Percentiles rank a stretch among this genome's conserved stretches.
Evolutionary conservation across 2,888 invertebrate genomes (phyloP).

Genomic region (Sarcophaga caerulescens): DNA sequence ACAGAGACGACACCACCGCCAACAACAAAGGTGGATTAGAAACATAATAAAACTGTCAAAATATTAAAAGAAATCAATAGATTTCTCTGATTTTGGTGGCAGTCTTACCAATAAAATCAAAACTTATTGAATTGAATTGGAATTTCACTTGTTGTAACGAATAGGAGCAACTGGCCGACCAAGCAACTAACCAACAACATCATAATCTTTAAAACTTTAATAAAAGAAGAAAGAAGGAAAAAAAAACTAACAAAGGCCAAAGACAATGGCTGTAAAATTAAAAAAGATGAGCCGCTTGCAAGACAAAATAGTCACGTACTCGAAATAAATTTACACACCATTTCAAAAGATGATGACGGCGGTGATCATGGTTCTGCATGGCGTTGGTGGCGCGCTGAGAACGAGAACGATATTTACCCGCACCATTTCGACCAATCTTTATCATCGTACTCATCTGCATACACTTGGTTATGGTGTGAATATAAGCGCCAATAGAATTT

Average conservation of each 20-base stretch:
- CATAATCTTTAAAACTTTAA: slow-evolving; percentile 17
- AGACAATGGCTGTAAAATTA: slow-evolving; percentile 39
- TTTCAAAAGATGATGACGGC: slow-evolving; percentile 24
- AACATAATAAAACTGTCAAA: slow-evolving; percentile 75
- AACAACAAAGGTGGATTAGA: slow-evolving; percentile 71
- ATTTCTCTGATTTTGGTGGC: slow-evolving; percentile 56
- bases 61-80: slow-evolving; percentile 64
- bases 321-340: slow-evolving; percentile 53
- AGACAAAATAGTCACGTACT: slow-evolving; percentile 41
- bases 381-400: slow-evolving; percentile 27
- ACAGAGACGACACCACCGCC: slow-evolving; percentile 28
- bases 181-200: slow-evolving; percentile 29
- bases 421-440: slow-evolving; percentile 24
- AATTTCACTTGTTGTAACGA: slow-evolving; percentile 31
- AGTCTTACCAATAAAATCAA: neutral
- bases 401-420: slow-evolving; percentile 28
- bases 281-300: slow-evolving; percentile 19
- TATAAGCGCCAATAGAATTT: slow-evolving; percentile 59
- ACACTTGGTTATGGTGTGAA: slow-evolving; percentile 45
- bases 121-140: neutral
- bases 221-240: slow-evolving; percentile 15
- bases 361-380: neutral
- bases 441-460: neutral
- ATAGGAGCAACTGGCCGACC: neutral
- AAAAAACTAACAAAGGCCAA: neutral